Evolutionary conservation across 2,888 invertebrate genomes (phyloP), one percentile per base, ranked within the genome.

Genomic region (Rhingia campestris): DNA sequence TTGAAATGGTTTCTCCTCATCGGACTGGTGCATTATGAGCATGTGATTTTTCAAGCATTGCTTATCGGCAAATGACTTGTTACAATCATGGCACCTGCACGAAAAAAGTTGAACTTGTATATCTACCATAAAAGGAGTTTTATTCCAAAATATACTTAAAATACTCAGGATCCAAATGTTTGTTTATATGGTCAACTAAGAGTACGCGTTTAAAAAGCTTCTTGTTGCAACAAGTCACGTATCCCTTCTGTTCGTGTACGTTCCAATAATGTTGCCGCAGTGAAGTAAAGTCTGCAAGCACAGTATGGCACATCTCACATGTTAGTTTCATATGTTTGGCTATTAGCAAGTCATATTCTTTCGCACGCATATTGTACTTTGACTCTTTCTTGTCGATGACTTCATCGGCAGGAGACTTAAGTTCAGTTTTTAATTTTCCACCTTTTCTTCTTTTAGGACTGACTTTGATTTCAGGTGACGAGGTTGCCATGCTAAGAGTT

Each of bases 1-100:
- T 70, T 89, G 88, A 73, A 88, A 89, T 7, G 87, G 89, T 82
- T 89, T 89, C 58, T 89, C 88, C 54, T 90, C 91, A 9, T 91
- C 90, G 3, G 90, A 88, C 84, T 91, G 90, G 54, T 91, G 91
- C 81, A 90, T 90, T 0, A 90, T 86, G 35, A 90, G 86, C 82
- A 89, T 89, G 45, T 91, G 91, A 37, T 90, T 90, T 32, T 90
- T 88, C 86, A 91, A 85, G 43, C 90, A 90, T 53, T 90, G 90
- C 37, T 90, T 90, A 58, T 91, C 90, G 39, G 90, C 88, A 75
- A 90, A 91, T 1, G 88, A 88, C 77, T 90, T 91, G n/a, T 89
- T 88, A 43, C 91, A 91, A 72, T 88, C 88, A 5, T 89, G 86
- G 77, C 91, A 91, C 64, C 90, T 91, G 7, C 2, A 12, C 45